Conservation (phyloP, 2,113 vertebrate genomes). For the Ptilorrhoa leucosticta region DNA sequence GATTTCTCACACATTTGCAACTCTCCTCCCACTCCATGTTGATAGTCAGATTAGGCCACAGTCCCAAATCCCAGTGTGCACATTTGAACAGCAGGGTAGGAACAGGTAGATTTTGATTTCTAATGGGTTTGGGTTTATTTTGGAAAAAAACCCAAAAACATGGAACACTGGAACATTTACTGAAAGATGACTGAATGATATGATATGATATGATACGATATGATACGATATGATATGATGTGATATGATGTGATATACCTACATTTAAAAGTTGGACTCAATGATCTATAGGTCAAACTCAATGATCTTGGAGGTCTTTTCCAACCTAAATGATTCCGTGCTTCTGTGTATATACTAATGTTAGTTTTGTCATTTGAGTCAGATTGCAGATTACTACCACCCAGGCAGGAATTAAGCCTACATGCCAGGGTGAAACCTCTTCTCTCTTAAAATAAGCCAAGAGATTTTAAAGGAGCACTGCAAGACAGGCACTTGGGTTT, state of each 20-base stretch:
- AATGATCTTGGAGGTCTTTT: background rate
- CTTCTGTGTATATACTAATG: background rate
- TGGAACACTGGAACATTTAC: background rate
- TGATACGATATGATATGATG: background rate
- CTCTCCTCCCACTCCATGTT: background rate
- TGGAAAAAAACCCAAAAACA: background rate
- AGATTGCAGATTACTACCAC: background rate
- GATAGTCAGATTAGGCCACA: background rate
- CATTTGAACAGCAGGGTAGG: background rate
- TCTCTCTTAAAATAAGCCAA: background rate
- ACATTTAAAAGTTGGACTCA: background rate
- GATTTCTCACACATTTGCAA: slow-evolving; percentile 44
- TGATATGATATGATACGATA: fast-evolving
- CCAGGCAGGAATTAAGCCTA: background rate
- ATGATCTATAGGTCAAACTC: background rate
- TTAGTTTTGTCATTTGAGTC: background rate
- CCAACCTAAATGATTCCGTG: background rate
- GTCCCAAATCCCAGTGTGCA: background rate
- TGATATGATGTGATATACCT: background rate
- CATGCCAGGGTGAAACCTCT: background rate
- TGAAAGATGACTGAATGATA: background rate
- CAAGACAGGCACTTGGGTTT: background rate
- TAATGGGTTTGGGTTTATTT: background rate
- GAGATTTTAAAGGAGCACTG: background rate
- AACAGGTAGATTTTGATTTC: background rate